Conservation (phyloP, 2,797 vertebrate species). For the Premnoplex brunnescens region DNA sequence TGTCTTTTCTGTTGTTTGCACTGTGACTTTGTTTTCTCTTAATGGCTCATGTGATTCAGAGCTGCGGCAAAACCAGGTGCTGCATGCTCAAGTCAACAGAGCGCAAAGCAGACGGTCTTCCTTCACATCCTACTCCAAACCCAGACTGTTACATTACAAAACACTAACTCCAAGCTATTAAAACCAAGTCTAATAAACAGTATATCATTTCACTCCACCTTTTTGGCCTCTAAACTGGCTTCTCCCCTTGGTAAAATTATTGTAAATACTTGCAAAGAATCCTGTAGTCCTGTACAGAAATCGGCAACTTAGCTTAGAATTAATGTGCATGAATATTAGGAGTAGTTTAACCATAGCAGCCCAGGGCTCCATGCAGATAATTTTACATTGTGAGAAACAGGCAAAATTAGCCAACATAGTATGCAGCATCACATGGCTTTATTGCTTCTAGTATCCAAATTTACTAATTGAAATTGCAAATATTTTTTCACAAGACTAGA, state of each 20-base stretch:
- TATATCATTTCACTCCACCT: background rate
- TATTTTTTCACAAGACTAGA: background rate
- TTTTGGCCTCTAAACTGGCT: background rate
- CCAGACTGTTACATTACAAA: background rate
- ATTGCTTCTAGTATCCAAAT: background rate
- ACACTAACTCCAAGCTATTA: background rate
- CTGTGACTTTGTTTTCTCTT: slow-evolving; percentile 7
- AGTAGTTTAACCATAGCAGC: background rate
- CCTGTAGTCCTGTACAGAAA: background rate
- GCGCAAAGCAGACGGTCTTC: background rate
- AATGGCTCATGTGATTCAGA: background rate
- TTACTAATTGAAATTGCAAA: background rate
- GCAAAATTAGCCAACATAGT: background rate
- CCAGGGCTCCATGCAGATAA: background rate
- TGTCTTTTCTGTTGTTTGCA: background rate
- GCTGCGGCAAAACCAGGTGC: background rate
- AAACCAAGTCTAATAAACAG: background rate
- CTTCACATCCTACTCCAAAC: background rate
- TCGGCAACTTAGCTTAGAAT: background rate
- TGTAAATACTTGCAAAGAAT: background rate
- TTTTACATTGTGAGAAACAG: background rate
- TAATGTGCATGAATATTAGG: background rate
- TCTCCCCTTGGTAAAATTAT: background rate
- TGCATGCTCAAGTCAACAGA: background rate
- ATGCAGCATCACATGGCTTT: background rate